Evolutionary conservation across 2,113 vertebrate genomes (phyloP).

Genomic region (Gallinago undulata): DNA sequence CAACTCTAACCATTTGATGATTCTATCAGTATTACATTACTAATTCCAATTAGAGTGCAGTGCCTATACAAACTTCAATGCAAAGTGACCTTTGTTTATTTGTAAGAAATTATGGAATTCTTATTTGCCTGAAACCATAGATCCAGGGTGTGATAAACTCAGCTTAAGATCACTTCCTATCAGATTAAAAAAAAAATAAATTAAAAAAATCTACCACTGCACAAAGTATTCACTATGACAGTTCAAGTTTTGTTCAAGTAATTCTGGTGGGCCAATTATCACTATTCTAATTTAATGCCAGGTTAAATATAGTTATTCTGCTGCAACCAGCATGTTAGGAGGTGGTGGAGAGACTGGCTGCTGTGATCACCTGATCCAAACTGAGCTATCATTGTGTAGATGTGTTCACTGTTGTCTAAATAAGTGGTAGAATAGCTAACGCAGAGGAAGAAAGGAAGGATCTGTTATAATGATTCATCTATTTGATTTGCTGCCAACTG

Average conservation of each 20-base stretch:
- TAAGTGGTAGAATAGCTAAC: background rate
- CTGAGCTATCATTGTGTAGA: background rate
- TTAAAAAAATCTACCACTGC: background rate
- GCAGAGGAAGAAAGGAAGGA: background rate
- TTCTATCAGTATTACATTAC: background rate
- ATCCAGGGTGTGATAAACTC: background rate
- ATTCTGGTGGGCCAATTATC: background rate
- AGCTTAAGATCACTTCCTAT: background rate
- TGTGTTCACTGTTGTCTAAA: background rate
- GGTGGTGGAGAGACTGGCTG: background rate
- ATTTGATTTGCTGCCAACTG: background rate
- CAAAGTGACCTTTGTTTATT: background rate
- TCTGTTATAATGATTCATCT: background rate
- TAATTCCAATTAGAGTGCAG: background rate
- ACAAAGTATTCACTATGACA: background rate
- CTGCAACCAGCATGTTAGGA: background rate
- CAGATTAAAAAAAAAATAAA: background rate
- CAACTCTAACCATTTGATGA: too few species aligned
- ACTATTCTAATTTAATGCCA: background rate
- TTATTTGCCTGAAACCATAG: background rate
- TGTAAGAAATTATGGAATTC: background rate
- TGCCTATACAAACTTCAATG: background rate
- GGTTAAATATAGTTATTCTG: background rate
- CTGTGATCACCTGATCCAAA: background rate
- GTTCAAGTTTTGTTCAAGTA: background rate